Evolutionary conservation across 2,888 invertebrate species (phyloP).

Genomic region (Pristionchus fissidentatus): DNA sequence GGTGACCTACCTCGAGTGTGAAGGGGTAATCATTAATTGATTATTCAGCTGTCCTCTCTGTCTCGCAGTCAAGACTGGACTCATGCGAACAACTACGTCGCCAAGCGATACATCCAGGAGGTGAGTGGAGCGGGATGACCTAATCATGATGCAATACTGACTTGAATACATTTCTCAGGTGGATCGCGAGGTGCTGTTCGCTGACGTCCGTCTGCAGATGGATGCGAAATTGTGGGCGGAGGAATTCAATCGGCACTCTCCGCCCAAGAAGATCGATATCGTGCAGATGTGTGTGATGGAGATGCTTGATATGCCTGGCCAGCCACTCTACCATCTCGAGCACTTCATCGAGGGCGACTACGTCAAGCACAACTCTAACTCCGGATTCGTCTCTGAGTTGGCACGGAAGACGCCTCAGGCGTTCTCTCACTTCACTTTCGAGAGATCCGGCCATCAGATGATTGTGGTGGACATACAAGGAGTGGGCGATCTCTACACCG

Average conservation of each 20-base stretch:
- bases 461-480: constrained; percentile 81
- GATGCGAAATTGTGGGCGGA: constrained; percentile 81
- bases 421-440: constrained; percentile 81
- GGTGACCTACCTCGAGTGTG: too few species aligned
- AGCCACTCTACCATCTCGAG: constrained; percentile 79
- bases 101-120: constrained; percentile 78
- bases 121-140: background rate
- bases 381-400: constrained; percentile 79
- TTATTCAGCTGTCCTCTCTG: constrained; percentile 70
- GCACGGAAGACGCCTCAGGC: constrained; percentile 79
- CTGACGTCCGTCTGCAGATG: constrained; percentile 81
- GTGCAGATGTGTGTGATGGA: constrained; percentile 80
- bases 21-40: constrained; percentile 72
- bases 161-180: background rate
- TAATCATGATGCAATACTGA: constrained; percentile 53
- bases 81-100: constrained; percentile 79
- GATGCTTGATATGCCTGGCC: constrained; percentile 77
- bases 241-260: constrained; percentile 80
- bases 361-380: constrained; percentile 81
- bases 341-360: constrained; percentile 81
- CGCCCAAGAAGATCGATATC: constrained; percentile 81
- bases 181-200: constrained; percentile 79
- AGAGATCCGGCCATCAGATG: constrained; percentile 80
- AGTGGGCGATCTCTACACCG: constrained; percentile 81
- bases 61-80: constrained; percentile 77